phyloP scores from a whole-genome alignment of 2,797 vertebrate genomes.

The Protosalanx chinensis region DNA sequence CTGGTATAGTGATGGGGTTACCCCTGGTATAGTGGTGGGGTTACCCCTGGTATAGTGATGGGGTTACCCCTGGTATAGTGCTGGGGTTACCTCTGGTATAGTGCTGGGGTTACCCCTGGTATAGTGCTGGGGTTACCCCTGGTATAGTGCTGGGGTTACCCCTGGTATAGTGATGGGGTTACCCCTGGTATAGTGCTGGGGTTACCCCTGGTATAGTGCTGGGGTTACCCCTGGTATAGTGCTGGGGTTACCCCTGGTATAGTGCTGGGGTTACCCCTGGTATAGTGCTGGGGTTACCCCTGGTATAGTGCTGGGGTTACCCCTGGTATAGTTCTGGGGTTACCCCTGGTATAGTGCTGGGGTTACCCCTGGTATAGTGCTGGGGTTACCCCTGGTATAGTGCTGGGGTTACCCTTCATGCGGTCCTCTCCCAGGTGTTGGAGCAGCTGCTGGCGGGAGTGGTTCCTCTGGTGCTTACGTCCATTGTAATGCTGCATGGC shows the following conservation, averaged over 20 bases:
- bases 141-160: slow-evolving; percentile 39
- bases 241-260: slow-evolving; percentile 37
- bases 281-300: slow-evolving; percentile 36
- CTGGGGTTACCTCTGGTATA: too few relatives aligned
- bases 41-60: slow-evolving; percentile 44
- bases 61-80: slow-evolving; percentile 41
- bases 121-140: too few relatives aligned
- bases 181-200: too few relatives aligned
- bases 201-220: slow-evolving; percentile 41
- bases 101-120: too few relatives aligned
- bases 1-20: slow-evolving; percentile 32
- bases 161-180: neutral
- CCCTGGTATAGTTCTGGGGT: slow-evolving; percentile 11
- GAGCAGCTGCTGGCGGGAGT: slow-evolving; percentile 69
- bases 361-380: too few relatives aligned
- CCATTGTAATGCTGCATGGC: slow-evolving; percentile 81
- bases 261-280: too few relatives aligned
- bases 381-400: too few relatives aligned
- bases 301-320: slow-evolving; percentile 35
- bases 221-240: slow-evolving; percentile 42
- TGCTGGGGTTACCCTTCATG: slow-evolving; percentile 54
- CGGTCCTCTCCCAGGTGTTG: slow-evolving; percentile 64
- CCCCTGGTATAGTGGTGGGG: neutral
- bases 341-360: slow-evolving; percentile 40
- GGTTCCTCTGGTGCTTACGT: slow-evolving; percentile 82